Percentiles rank a stretch among this genome's conserved stretches.
Conservation (phyloP, 2,113 vertebrate genomes). For the Lepus timidus region DNA sequence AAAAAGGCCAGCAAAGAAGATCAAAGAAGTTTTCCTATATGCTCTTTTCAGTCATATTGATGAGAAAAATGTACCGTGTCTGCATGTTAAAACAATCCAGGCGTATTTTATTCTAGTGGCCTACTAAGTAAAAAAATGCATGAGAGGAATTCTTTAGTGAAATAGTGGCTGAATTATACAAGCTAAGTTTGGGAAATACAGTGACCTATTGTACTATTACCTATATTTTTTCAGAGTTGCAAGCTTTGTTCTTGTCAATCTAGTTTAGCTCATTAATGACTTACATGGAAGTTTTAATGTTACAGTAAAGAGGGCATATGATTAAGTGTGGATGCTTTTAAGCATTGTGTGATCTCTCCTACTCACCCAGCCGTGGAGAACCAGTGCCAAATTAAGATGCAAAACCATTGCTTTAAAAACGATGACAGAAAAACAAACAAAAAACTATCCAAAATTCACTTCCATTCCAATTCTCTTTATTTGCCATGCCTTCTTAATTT, state of each 20-base stretch:
- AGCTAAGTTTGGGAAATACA: conserved; percentile 37
- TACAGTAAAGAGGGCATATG: not conserved
- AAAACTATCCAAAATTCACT: not conserved
- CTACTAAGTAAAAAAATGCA: conserved; percentile 33
- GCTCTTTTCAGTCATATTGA: not conserved
- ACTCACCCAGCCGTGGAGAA: not conserved
- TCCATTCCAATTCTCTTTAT: not conserved
- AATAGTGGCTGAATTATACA: conserved; percentile 24
- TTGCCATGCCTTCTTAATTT: conserved; percentile 34
- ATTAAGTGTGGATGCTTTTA: conserved; percentile 25
- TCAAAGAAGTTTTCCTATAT: not conserved
- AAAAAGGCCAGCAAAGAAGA: conserved; percentile 25
- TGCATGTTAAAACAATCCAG: conserved; percentile 30
- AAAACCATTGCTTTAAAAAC: not conserved
- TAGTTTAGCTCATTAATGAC: not conserved
- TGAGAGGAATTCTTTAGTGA: conserved; percentile 2
- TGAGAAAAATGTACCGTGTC: conserved; percentile 48
- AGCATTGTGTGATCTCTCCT: conserved; percentile 11
- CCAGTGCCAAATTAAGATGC: conserved; percentile 2
- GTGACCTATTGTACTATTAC: not conserved
- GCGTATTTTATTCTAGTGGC: not conserved
- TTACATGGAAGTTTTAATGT: conserved; percentile 48
- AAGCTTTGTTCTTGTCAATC: conserved; percentile 29
- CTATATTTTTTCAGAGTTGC: conserved; percentile 33
- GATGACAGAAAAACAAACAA: not conserved